phyloP scores from a whole-genome alignment of 1,140 invertebrate genomes.

The Samia ricini region DNA sequence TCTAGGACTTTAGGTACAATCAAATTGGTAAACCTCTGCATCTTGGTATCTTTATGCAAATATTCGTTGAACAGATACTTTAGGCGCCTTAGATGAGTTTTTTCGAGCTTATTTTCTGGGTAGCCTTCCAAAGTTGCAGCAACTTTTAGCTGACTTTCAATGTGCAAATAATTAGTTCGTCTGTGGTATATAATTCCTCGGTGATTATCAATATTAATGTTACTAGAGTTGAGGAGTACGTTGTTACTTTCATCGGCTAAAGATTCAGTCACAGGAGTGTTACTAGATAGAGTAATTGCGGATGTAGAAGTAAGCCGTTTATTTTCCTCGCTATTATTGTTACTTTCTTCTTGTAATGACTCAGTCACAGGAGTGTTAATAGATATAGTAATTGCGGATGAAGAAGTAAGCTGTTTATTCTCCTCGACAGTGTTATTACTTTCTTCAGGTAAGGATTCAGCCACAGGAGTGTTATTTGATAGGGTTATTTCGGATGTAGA shows the following conservation, averaged over 20 bases:
- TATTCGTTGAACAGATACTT: constrained; percentile 64
- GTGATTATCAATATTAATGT: constrained; percentile 58
- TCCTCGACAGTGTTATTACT: too few species aligned
- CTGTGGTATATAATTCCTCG: constrained; percentile 62
- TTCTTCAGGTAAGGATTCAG: too few species aligned
- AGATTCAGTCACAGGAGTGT: constrained; percentile 48
- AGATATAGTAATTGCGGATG: too few species aligned
- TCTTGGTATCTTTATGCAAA: constrained; percentile 59
- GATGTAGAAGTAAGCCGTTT: too few species aligned
- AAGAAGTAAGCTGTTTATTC: too few species aligned
- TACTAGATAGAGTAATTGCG: too few species aligned
- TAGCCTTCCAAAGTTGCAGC: constrained; percentile 61
- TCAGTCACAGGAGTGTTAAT: too few species aligned
- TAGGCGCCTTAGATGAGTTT: constrained; percentile 52
- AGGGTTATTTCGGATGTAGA: too few species aligned
- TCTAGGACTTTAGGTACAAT: constrained; percentile 65
- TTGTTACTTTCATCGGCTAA: constrained; percentile 50
- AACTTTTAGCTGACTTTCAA: constrained; percentile 60
- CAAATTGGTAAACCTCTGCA: constrained; percentile 48
- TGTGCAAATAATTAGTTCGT: constrained; percentile 63
- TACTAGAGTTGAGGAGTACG: constrained; percentile 42
- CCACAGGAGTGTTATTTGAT: too few species aligned
- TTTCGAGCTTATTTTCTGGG: constrained; percentile 61
- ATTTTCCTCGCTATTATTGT: too few species aligned
- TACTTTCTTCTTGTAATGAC: too few species aligned